phyloP scores from a whole-genome alignment of 2,113 vertebrate species.

The Sterrhoptilus dennistouni region DNA sequence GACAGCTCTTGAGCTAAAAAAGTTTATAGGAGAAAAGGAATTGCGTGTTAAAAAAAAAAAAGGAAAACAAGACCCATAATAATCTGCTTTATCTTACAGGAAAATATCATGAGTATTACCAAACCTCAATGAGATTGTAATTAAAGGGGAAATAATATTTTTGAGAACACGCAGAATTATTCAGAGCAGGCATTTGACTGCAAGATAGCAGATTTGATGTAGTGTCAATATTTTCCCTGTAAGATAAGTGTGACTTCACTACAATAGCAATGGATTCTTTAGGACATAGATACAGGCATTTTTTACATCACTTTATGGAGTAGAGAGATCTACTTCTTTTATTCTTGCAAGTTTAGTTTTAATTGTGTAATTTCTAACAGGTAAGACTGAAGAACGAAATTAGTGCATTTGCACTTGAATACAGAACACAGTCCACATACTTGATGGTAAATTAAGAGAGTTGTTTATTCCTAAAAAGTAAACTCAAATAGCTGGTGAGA shows the following conservation, averaged over 20 bases:
- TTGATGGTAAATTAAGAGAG: neutral
- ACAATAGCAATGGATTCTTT: neutral
- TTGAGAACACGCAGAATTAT: neutral
- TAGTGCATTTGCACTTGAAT: neutral
- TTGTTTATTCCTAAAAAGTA: neutral
- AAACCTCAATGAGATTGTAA: neutral
- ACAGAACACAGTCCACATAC: neutral
- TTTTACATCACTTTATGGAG: neutral
- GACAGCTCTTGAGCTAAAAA: neutral
- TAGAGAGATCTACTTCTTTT: neutral
- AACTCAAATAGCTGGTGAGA: neutral
- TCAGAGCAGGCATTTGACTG: neutral
- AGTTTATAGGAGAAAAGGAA: fast-evolving
- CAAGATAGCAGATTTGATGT: neutral
- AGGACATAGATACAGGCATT: neutral
- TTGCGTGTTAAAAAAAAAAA: neutral
- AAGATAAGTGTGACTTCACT: neutral
- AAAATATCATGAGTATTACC: neutral
- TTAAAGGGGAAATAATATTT: neutral
- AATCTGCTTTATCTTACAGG: neutral
- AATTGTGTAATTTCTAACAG: neutral
- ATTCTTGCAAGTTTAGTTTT: neutral
- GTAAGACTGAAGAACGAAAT: neutral
- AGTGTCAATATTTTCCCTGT: neutral
- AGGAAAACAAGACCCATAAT: neutral